Percentiles rank a stretch among this genome's conserved stretches.
Conservation (phyloP, 1,140 invertebrate species). For the Venturia canescens region DNA sequence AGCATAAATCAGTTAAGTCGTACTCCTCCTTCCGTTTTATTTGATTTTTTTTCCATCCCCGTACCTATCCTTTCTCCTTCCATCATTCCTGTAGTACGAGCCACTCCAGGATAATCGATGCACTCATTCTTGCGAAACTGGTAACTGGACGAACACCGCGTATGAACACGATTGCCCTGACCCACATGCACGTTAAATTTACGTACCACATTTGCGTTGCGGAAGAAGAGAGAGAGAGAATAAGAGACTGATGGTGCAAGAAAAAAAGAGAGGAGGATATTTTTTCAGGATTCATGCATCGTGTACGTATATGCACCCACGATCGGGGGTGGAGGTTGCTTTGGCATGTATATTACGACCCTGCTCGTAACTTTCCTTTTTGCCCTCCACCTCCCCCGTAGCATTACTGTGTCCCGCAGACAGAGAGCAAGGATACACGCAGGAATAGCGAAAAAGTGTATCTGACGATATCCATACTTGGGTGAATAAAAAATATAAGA, state of each 20-base stretch:
- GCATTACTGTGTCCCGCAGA: neutral
- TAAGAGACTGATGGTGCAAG: neutral
- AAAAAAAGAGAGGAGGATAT: neutral
- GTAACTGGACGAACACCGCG: neutral
- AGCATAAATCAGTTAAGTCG: constrained; percentile 2
- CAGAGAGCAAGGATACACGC: neutral
- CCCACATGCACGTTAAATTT: constrained; percentile 23
- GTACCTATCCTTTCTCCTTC: neutral
- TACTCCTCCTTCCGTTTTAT: neutral
- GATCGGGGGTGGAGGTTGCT: neutral
- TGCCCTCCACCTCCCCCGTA: neutral
- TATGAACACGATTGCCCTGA: constrained; percentile 4
- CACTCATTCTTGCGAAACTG: constrained; percentile 20
- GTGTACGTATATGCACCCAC: neutral
- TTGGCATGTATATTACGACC: constrained; percentile 20
- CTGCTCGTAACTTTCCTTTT: constrained; percentile 6
- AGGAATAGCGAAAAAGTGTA: neutral
- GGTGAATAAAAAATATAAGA: neutral
- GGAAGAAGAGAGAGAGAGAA: neutral
- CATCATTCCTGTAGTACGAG: neutral
- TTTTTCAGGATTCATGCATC: constrained; percentile 1
- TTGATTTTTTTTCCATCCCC: neutral
- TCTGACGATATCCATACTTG: neutral
- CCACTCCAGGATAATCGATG: constrained; percentile 2
- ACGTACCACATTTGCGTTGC: neutral